Percentiles rank a stretch among this genome's conserved stretches.
These are phyloP conservation scores for Agrochola lota DNA, from an alignment of 2,888 invertebrate genomes.

Conservation along the genomic window DNA sequence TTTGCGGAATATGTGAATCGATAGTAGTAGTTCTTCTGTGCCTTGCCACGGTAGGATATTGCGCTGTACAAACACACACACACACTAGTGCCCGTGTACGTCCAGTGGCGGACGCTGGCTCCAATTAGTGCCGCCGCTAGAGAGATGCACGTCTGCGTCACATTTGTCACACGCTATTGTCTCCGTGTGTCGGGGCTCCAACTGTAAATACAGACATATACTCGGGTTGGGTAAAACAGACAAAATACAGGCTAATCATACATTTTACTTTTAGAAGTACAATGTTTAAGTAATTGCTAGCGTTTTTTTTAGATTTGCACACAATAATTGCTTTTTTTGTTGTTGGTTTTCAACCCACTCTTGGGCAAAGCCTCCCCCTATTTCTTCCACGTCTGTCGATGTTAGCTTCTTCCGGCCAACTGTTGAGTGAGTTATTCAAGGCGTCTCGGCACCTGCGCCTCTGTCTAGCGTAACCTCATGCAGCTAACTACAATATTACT, in stretches of 20 bases:
- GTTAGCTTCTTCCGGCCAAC: neutral
- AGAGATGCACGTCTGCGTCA: constrained; percentile 25
- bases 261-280: too few species aligned
- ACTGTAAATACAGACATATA: neutral
- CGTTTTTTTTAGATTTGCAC: neutral
- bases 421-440: neutral
- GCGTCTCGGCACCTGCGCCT: neutral
- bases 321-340: neutral
- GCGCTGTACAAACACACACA: neutral
- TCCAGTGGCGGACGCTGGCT: constrained; percentile 6
- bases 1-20: neutral
- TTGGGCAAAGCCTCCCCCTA: too few species aligned
- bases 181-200: neutral
- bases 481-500: neutral
- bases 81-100: neutral
- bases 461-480: neutral
- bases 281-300: too few species aligned
- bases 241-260: neutral
- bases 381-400: neutral
- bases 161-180: constrained; percentile 8
- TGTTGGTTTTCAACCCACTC: too few species aligned
- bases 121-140: constrained; percentile 42
- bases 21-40: constrained; percentile 4
- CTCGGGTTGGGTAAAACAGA: neutral
- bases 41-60: neutral